A percentile compares a stretch with the other conserved stretches of the same genome.
phyloP scores from a whole-genome alignment of 1,140 invertebrate species.

The Tribolium castaneum region DNA sequence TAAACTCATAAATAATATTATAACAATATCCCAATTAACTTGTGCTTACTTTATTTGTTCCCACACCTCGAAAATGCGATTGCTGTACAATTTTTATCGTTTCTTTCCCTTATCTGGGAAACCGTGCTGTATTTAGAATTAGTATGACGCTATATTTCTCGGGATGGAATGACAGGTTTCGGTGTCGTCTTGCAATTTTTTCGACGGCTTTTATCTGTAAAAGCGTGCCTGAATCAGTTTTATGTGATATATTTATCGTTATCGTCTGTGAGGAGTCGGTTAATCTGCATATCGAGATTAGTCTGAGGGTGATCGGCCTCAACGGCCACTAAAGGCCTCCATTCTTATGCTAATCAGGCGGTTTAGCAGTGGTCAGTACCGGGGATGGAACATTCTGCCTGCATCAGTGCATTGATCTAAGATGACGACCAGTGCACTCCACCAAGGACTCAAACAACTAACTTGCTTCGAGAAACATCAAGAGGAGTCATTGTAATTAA shows the following conservation, averaged over 20 bases:
- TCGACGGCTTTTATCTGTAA: slow-evolving; percentile 4
- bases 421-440: slow-evolving; percentile 23
- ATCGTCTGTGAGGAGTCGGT: slow-evolving; percentile 20
- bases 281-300: slow-evolving; percentile 35
- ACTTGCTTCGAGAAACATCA: background rate
- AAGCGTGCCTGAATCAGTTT: slow-evolving; percentile 23
- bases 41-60: too few species aligned
- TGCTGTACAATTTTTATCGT: too few species aligned
- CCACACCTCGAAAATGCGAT: too few species aligned
- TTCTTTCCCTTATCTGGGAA: background rate
- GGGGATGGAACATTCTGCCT: slow-evolving; percentile 24
- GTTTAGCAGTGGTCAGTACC: slow-evolving; percentile 47
- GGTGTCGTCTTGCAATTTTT: slow-evolving; percentile 17
- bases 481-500: too few species aligned
- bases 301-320: slow-evolving; percentile 25
- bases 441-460: background rate
- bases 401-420: slow-evolving; percentile 44
- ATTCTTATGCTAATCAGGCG: slow-evolving; percentile 50
- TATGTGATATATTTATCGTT: slow-evolving; percentile 29
- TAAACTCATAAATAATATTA: too few species aligned
- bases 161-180: background rate
- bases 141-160: background rate
- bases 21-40: too few species aligned
- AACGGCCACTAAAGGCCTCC: slow-evolving; percentile 30
- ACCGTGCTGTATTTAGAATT: background rate